Evolutionary conservation across 2,113 vertebrate species (phyloP), one percentile per base, ranked within the genome.

Genomic region (Hyperopisus bebe): DNA sequence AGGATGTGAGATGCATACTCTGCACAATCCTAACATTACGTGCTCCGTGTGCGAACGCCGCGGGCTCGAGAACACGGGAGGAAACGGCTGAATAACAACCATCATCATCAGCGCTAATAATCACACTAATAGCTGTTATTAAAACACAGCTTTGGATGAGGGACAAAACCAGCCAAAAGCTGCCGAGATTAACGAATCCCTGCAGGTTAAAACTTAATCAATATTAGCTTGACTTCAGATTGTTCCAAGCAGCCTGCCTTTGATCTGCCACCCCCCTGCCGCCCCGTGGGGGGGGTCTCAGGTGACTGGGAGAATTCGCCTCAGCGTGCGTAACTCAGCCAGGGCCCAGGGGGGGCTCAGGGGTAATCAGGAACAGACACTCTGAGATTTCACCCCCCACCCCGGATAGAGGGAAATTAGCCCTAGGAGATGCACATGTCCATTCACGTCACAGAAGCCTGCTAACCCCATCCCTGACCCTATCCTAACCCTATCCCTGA

Each of bases 391-490:
- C 31, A 66, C 0, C 77, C 92, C 92, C 77, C 88, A 80, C 89
- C 94, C 92, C 92, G 94, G 94, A 96, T 96, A 94, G 96, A 94
- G 90, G 93, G 93, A 96, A 96, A 96, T 95, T 93, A 95, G 91
- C 93, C 95, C 94, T 94, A 88, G 90, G 94, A 94, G 95, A 95
- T 92, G 90, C 90, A 95, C 92, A 92, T 92, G 95, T 95, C 95
- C 94, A 95, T 96, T 96, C 94, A 96, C 95, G 95, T 95, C 94
- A 95, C 94, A 95, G 93, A 93, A 94, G 95, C 94, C 94, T 94
- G 93, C 95, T 95, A 94, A 95, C 95, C 92, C 1, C 50, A 51
- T 17, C 15, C 44, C 50, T 51, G 1, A 15, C 50, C 2, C 94
- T 93, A 94, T 93, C 7, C 90, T 90, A 86, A 91, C 93, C 90